Conservation (phyloP, 2,797 vertebrate species). For the Crax fasciolata region DNA sequence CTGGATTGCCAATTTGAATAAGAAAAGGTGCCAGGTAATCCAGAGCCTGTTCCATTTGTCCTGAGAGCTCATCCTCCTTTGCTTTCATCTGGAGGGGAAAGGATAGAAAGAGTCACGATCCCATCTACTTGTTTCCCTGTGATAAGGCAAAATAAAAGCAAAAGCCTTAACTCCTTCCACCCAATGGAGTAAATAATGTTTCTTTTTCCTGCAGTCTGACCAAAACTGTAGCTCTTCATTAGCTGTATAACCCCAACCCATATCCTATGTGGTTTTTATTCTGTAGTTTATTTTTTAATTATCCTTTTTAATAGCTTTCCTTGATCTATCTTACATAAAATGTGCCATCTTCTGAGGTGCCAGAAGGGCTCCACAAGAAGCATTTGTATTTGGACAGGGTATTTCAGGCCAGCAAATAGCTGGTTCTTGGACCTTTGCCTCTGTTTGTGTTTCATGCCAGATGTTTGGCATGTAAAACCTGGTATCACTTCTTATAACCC, state of each 20-base stretch:
- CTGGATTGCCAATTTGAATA: slow-evolving; percentile 68
- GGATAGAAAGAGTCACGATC: not conserved
- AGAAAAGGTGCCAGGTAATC: slow-evolving; percentile 86
- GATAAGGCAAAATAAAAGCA: not conserved
- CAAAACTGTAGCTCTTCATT: not conserved
- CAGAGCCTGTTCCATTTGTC: slow-evolving; percentile 73
- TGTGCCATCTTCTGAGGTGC: not conserved
- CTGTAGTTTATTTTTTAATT: not conserved
- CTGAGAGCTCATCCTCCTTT: slow-evolving; percentile 73
- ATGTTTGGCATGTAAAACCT: not conserved
- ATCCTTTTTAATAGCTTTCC: not conserved
- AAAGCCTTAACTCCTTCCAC: not conserved
- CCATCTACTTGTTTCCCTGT: not conserved
- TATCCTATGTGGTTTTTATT: not conserved
- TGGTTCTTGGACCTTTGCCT: not conserved
- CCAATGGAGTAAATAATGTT: not conserved
- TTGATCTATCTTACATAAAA: not conserved
- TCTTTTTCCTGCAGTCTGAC: not conserved
- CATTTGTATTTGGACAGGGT: not conserved
- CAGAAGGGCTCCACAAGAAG: not conserved
- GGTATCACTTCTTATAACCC: not conserved
- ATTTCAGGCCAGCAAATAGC: not conserved
- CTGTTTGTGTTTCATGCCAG: not conserved
- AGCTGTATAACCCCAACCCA: not conserved
- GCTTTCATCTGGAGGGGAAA: slow-evolving; percentile 70